Evolutionary conservation across 2,797 vertebrate genomes (phyloP), one percentile per base, ranked within the genome.

Genomic region (Sebastes iracundus): DNA sequence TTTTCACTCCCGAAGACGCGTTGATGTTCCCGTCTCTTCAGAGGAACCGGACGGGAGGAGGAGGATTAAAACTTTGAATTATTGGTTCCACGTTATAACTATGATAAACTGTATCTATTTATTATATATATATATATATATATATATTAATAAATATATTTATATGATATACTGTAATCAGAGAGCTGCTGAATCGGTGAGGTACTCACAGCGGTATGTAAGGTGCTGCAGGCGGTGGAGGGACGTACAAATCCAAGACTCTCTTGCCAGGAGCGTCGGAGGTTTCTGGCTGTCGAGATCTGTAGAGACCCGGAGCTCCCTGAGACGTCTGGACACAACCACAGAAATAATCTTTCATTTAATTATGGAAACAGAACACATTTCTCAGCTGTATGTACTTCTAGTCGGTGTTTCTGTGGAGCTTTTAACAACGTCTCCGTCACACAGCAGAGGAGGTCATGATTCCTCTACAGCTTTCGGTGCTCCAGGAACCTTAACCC

Each of bases 221-320:
- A 0, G 97, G 97, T 5, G 96, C 93, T 6, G 94, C 79, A 0
- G 98, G 97, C 0, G 97, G 98, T 73, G 97, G 97, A 33, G 98
- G 97, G 62, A 99, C 97, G 80, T 97, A 97, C 32, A 98, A 88
- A 69, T 99, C 97, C 91, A 98, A 83, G 87, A 98, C 96, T 68
- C 96, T 97, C 89, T 93, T 96, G 87, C 94, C 81, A 0, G 93
- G 94, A 60, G 90, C 80, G 2, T 97, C 96, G 69, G 94, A 89
- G 0, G 90, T 88, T 86, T 96, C 96, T 0, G 95, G 91, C 32
- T 95, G 92, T 80, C 90, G 95, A 12, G 88, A 75, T 25, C 93
- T 93, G 66, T 83, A 89, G 8, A 80, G 79, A 3, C 65, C 86
- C 13, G 95, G 93, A 52, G 83, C 92, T 66, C 92, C 95, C 96